Base-by-base conservation (phyloP, 2,888 invertebrate genomes). In the Lasioglossum figueresi region DNA sequence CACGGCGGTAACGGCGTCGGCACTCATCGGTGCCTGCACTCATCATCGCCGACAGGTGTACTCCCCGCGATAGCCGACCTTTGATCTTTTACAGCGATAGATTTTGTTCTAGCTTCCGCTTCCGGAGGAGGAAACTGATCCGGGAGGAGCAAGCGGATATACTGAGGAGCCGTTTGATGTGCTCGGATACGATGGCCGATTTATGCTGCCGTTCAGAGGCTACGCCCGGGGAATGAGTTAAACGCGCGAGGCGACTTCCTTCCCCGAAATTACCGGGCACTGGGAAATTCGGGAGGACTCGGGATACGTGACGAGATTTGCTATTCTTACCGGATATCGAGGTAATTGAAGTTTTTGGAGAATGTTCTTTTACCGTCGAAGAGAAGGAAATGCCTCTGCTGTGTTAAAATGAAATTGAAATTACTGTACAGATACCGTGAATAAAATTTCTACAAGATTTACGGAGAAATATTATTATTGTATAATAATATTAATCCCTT, bases 11-110 rank as follows among this genome's bases (percentile, higher is more conserved):
- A 80, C 70, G 31, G 68, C 71, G 27, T 6, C 75, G 71, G 12
- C n/a, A 56, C n/a, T n/a, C n/a, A n/a, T 56, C n/a, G 56, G 72
- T 66, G 27, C 19, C 77, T 56, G 56, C n/a, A 56, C n/a, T 56
- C 56, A n/a, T 56, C 56, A n/a, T 56, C 56, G 12, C 4, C 12
- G 56, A n/a, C 56, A 56, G 85, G 34, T 76, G 68, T 59, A 27
- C 4, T 43, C n/a, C 12, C 56, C 40, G 43, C 45, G 63, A 86
- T 83, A 83, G 77, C 83, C 75, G 82, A 88, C 77, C 88, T 88
- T 88, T 88, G 88, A 86, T 88, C 87, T 88, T 72, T 68, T 19
- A 31, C 45, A 37, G 43, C 88, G 74, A 77, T 82, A 80, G 76
- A 82, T 89, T 88, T 86, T 82, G 70, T 79, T 80, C 77, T 48